Evolutionary conservation across 2,797 vertebrate genomes (phyloP).

Genomic region (Falco naumanni): DNA sequence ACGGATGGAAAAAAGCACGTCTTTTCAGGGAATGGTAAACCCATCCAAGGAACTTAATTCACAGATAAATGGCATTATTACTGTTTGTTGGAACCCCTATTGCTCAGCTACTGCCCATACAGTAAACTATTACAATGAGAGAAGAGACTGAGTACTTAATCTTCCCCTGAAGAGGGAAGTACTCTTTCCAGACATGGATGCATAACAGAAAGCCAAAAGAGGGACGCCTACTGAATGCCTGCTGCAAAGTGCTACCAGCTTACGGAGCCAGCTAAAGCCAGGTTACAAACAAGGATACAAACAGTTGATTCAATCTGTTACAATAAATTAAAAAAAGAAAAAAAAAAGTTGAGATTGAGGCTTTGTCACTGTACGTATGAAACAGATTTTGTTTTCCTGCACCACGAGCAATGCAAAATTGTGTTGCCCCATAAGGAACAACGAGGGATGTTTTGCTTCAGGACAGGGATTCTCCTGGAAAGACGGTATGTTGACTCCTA

Average conservation of each 20-base stretch:
- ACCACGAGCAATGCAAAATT: rapidly evolving
- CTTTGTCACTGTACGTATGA: neutral
- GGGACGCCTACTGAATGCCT: neutral
- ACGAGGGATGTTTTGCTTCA: neutral
- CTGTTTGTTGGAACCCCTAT: neutral
- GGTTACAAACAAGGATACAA: neutral
- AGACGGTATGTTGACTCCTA: neutral
- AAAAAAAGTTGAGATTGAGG: neutral
- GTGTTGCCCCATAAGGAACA: neutral
- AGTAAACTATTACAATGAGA: neutral
- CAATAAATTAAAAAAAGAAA: neutral
- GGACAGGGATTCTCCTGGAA: neutral
- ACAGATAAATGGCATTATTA: neutral
- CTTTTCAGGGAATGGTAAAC: neutral
- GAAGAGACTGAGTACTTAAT: neutral
- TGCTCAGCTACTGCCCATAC: neutral
- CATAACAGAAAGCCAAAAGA: neutral
- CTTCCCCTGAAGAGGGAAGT: neutral
- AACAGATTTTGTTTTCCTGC: neutral
- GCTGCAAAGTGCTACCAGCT: neutral
- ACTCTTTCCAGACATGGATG: neutral
- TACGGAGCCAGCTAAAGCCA: neutral
- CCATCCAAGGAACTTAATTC: neutral
- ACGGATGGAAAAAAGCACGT: neutral
- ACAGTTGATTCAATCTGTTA: neutral